A percentile compares a stretch with the other conserved stretches of the same genome.
Conservation (phyloP, 2,113 vertebrate species). For the Octodon degus region DNA sequence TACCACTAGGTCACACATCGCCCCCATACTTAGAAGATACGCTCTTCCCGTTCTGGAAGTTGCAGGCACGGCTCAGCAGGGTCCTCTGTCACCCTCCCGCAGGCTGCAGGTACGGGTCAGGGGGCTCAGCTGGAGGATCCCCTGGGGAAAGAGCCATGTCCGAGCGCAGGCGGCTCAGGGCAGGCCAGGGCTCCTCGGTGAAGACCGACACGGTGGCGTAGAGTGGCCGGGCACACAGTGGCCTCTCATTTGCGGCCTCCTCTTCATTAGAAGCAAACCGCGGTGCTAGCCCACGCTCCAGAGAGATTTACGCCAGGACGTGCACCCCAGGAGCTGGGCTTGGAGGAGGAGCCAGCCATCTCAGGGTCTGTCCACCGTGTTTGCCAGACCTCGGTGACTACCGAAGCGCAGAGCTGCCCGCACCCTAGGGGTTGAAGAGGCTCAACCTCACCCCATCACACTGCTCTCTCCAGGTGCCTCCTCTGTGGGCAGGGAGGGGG, state of each 20-base stretch:
- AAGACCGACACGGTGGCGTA: neutral
- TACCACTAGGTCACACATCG: neutral
- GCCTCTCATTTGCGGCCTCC: neutral
- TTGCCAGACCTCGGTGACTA: neutral
- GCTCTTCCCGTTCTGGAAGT: neutral
- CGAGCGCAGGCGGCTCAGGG: neutral
- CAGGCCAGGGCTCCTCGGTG: neutral
- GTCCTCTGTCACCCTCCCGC: neutral
- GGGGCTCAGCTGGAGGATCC: neutral
- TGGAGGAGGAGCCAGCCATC: neutral
- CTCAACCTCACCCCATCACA: fast-evolving
- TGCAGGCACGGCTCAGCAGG: neutral
- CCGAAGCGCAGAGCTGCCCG: neutral
- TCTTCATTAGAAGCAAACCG: neutral
- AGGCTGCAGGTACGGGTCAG: neutral
- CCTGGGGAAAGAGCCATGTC: neutral
- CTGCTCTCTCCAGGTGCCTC: neutral
- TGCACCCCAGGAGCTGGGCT: neutral
- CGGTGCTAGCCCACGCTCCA: neutral
- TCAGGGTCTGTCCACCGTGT: neutral
- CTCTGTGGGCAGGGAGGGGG: neutral
- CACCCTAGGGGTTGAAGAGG: neutral
- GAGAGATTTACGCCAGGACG: fast-evolving
- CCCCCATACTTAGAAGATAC: neutral
- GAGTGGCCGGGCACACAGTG: neutral